A percentile compares a stretch with the other conserved stretches of the same genome.
Evolutionary conservation across 2,888 invertebrate genomes (phyloP).

Genomic region (Auanema freiburgensis): DNA sequence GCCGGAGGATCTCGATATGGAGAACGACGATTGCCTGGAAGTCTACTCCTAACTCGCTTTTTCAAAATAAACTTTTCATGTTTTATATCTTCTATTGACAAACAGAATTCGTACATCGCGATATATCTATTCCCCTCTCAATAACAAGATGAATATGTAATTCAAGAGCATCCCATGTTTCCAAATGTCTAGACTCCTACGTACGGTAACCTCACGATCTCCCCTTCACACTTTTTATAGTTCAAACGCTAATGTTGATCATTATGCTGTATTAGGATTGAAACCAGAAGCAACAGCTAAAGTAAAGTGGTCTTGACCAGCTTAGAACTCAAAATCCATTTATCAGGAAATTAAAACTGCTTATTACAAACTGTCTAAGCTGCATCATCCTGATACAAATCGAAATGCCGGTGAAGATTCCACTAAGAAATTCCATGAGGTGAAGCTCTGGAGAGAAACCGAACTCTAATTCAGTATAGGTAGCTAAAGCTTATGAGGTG

Average conservation of each 20-base stretch:
- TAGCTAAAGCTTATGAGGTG: constrained; percentile 56
- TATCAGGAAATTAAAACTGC: constrained; percentile 55
- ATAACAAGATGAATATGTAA: no score
- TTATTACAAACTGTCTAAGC: constrained; percentile 58
- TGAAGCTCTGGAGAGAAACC: neutral
- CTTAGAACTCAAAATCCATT: constrained; percentile 8
- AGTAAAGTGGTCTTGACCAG: neutral
- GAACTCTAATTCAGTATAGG: constrained; percentile 23
- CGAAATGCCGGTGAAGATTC: constrained; percentile 46
- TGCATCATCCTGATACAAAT: constrained; percentile 61
- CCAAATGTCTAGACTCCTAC: no score
- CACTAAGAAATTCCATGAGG: constrained; percentile 55
- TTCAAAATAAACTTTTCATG: neutral
- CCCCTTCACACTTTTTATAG: neutral
- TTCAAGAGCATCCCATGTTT: no score
- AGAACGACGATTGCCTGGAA: constrained; percentile 1
- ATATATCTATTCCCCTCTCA: no score
- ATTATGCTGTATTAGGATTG: constrained; percentile 53
- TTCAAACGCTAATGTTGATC: constrained; percentile 24
- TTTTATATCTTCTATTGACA: neutral
- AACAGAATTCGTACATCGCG: no score
- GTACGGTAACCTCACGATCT: no score
- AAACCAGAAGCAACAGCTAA: constrained; percentile 40
- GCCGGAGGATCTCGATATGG: neutral
- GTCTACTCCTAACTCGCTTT: neutral